Evolutionary conservation across 2,113 vertebrate genomes (phyloP), one percentile per base, ranked within the genome.

Genomic region (Leptodactylus fuscus): DNA sequence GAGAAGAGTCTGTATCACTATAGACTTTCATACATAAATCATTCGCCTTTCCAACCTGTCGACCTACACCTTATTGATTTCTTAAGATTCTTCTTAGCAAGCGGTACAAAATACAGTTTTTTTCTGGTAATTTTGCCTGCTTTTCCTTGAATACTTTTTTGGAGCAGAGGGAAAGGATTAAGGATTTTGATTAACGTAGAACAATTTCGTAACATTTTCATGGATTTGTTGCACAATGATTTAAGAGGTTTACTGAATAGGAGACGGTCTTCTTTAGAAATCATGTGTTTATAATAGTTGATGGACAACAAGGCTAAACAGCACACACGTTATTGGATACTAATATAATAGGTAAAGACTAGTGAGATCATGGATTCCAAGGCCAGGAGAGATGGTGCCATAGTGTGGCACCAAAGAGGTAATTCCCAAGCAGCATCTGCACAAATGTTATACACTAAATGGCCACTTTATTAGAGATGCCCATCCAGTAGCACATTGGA

Each of bases 171-270:
- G 69, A 67, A 51, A 41, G 36, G 22, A 41, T 41, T 74, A 44
- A 44, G 41, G 41, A 44, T 44, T 44, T 75, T 75, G 70, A 75
- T 75, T 60, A 75, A 32, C 8, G 29, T 10, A 73, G 20, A 49
- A 32, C 24, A 44, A 70, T 85, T 85, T 85, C 73, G 18, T 79
- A 85, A 85, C 12, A 51, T 69, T 78, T 80, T 79, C 32, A 27
- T 34, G 13, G 55, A 62, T 79, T 48, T 27, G 15, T 85, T 85
- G 83, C 74, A 67, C 83, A 85, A 85, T 79, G 60, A 29, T 20
- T 29, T n/a, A 20, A 41, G 32, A 79, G 48, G 83, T 67, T 77
- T 85, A 62, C 5, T 4, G 60, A 79, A 60, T 41, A 62, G 77
- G n/a, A 80, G 11, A 27, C 12, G 5, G 27, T 80, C 53, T 80